Evolutionary conservation across 2,797 vertebrate genomes (phyloP).

Genomic region (Lithobates sylvaticus): DNA sequence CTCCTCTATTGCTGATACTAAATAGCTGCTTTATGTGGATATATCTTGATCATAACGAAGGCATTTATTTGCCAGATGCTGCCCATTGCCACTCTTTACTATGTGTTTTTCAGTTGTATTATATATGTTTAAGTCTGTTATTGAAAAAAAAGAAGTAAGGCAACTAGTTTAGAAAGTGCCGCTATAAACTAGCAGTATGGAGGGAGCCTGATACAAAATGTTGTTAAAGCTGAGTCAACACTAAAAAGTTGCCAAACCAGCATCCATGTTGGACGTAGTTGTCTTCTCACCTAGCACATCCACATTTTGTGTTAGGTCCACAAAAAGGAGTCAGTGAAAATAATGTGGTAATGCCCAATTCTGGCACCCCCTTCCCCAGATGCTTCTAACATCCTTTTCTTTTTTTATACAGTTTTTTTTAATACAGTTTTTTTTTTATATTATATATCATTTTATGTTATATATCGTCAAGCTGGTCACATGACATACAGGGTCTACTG

Average conservation of each 20-base stretch:
- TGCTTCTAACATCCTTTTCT: too few species aligned
- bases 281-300: too few species aligned
- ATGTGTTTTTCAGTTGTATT: not conserved
- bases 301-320: too few species aligned
- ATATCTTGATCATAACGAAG: conserved; percentile 17
- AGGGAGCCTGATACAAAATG: not conserved
- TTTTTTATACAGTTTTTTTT: too few species aligned
- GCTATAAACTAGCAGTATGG: not conserved
- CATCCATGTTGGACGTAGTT: too few species aligned
- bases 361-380: too few species aligned
- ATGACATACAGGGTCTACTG: too few species aligned
- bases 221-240: not conserved
- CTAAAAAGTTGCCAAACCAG: not conserved
- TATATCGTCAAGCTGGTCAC: too few species aligned
- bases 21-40: conserved; percentile 22
- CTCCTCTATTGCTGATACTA: conserved; percentile 19
- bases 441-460: too few species aligned
- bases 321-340: too few species aligned
- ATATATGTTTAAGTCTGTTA: not conserved
- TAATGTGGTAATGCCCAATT: too few species aligned
- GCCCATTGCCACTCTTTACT: not conserved
- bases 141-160: not conserved
- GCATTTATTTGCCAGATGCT: conserved; percentile 7
- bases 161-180: not conserved
- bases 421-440: too few species aligned